Evolutionary conservation across 2,797 vertebrate species (phyloP).

Genomic region (Yasuhikotakia modesta): DNA sequence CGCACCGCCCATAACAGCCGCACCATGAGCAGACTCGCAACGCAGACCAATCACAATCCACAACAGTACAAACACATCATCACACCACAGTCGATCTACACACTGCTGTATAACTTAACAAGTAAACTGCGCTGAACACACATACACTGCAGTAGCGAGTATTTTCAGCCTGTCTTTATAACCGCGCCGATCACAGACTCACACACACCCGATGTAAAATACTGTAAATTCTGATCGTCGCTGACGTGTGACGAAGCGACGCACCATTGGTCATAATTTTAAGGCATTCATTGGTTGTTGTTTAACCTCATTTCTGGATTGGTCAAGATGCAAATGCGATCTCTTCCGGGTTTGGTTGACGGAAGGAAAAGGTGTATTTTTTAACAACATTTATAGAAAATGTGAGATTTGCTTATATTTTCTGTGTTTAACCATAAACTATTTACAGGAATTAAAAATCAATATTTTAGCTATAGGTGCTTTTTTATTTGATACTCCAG

Average conservation of each 20-base stretch:
- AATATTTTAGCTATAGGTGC: too few relatives aligned
- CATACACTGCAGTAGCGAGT: too few relatives aligned
- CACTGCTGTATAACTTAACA: not conserved
- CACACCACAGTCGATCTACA: constrained; percentile 60
- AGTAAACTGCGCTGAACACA: not conserved
- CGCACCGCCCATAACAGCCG: constrained; percentile 73
- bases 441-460: not conserved
- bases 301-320: not conserved
- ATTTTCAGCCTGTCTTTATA: too few relatives aligned
- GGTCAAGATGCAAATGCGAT: not conserved
- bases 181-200: not conserved
- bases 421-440: not conserved
- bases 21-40: constrained; percentile 71
- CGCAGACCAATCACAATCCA: constrained; percentile 71
- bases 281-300: constrained; percentile 19
- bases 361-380: too few relatives aligned
- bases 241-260: not conserved
- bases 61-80: constrained; percentile 66
- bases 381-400: too few relatives aligned
- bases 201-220: not conserved
- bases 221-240: not conserved
- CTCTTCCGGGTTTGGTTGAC: not conserved
- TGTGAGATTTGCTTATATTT: too few relatives aligned
- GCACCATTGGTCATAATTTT: not conserved
- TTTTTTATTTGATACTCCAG: too few relatives aligned